These are phyloP conservation scores for Zoanthus sansibaricus DNA, from an alignment of 92 coral and sea anemone genomes.

Conservation along the genomic window DNA sequence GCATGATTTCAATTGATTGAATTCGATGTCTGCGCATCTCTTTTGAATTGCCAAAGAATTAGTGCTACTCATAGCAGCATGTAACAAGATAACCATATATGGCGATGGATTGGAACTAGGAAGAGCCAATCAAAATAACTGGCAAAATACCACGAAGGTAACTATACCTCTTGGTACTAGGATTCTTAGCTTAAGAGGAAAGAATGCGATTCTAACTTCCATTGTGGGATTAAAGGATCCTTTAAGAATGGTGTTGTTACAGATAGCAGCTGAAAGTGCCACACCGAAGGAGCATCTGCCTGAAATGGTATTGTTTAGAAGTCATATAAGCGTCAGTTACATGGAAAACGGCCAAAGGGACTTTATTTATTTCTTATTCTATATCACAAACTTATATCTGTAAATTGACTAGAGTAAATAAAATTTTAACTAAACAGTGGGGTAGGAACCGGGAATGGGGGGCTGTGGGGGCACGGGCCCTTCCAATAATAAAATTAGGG, in stretches of 20 bases:
- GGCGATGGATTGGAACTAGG: constrained; percentile 26
- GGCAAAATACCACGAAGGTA: constrained; percentile 8
- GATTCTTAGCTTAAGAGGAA: constrained; percentile 17
- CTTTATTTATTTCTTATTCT: no score
- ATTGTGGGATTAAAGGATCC: constrained; percentile 38
- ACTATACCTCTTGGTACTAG: constrained; percentile 5
- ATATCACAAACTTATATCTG: no score
- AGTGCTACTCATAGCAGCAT: constrained; percentile 7
- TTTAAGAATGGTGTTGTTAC: constrained; percentile 22
- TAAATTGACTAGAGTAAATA: no score
- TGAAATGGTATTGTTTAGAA: neutral
- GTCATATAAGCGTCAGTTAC: no score
- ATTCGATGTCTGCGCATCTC: no score
- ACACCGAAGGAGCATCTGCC: neutral
- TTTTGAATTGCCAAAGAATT: neutral
- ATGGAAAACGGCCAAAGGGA: no score
- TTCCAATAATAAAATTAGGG: no score
- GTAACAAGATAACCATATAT: constrained; percentile 32
- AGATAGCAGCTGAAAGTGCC: constrained; percentile 22
- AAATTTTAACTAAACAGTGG: no score
- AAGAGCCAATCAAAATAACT: neutral
- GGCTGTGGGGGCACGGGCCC: no score
- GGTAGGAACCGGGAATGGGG: no score
- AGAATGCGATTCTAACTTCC: constrained; percentile 29
- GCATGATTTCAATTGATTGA: no score